phyloP scores from a whole-genome alignment of 2,113 vertebrate genomes.

The Carollia perspicillata region DNA sequence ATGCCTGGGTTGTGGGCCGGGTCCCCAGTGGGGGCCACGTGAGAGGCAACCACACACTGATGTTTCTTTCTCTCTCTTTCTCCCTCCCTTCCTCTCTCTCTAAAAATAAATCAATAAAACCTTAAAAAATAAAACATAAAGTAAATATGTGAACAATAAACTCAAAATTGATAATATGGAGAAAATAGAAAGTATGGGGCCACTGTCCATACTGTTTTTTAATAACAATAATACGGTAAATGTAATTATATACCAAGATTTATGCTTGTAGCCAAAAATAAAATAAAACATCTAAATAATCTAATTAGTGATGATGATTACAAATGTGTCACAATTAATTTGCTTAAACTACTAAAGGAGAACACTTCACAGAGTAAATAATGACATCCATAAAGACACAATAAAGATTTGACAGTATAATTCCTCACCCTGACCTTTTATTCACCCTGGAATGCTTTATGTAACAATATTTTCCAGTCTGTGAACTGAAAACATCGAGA shows the following conservation, averaged over 20 bases:
- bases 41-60: too few relatives aligned
- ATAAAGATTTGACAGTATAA: not conserved
- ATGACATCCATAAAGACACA: not conserved
- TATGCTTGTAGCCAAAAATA: not conserved
- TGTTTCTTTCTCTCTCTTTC: too few relatives aligned
- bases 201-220: not conserved
- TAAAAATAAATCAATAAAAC: too few relatives aligned
- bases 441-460: not conserved
- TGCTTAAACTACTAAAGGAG: not conserved
- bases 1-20: too few relatives aligned
- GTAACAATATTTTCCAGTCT: not conserved
- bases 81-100: too few relatives aligned
- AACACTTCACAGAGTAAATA: not conserved
- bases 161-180: not conserved
- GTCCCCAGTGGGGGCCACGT: too few relatives aligned
- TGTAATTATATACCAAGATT: not conserved
- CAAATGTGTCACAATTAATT: slow-evolving; percentile 23
- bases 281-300: not conserved
- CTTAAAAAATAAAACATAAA: too few relatives aligned
- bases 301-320: not conserved
- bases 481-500: not conserved
- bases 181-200: not conserved
- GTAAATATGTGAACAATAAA: not conserved
- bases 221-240: not conserved
- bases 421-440: not conserved